Conservation (phyloP, 1,140 invertebrate species). For the Drosophila paulistorum region DNA sequence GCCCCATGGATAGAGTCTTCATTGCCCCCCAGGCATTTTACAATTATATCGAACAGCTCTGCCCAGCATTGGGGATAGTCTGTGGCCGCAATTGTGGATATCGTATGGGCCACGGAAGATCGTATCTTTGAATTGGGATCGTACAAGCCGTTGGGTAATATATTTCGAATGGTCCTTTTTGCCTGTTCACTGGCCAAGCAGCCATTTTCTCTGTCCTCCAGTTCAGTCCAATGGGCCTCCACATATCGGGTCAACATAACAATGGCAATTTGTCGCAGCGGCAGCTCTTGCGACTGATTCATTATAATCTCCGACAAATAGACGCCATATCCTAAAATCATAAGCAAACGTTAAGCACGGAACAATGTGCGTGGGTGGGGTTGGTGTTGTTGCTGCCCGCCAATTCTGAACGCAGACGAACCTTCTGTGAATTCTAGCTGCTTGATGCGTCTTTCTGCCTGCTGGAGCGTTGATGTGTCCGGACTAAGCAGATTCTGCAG, state of each 20-base stretch:
- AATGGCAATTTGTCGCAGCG: constrained; percentile 89
- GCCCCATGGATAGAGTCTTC: constrained; percentile 89
- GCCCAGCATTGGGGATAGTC: constrained; percentile 93
- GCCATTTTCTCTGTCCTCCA: constrained; percentile 80
- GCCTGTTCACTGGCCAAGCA: constrained; percentile 84
- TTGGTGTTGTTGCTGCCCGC: constrained; percentile 24
- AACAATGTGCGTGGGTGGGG: background rate
- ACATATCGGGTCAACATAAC: constrained; percentile 91
- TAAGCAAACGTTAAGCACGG: background rate
- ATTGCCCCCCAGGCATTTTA: constrained; percentile 85
- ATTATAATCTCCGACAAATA: constrained; percentile 89
- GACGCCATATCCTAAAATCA: constrained; percentile 87
- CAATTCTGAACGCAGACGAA: constrained; percentile 49
- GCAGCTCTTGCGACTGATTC: constrained; percentile 86
- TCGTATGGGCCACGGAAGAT: constrained; percentile 89
- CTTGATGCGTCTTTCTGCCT: constrained; percentile 72
- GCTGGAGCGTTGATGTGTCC: constrained; percentile 61
- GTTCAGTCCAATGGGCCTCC: constrained; percentile 88
- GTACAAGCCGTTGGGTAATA: constrained; percentile 87
- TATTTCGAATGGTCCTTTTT: constrained; percentile 87
- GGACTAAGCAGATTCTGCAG: constrained; percentile 78
- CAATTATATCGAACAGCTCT: constrained; percentile 88
- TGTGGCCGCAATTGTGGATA: constrained; percentile 90
- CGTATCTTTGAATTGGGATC: constrained; percentile 90
- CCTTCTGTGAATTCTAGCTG: constrained; percentile 82